Evolutionary conservation across 1,140 invertebrate genomes (phyloP).

Genomic region (Panulirus ornatus): DNA sequence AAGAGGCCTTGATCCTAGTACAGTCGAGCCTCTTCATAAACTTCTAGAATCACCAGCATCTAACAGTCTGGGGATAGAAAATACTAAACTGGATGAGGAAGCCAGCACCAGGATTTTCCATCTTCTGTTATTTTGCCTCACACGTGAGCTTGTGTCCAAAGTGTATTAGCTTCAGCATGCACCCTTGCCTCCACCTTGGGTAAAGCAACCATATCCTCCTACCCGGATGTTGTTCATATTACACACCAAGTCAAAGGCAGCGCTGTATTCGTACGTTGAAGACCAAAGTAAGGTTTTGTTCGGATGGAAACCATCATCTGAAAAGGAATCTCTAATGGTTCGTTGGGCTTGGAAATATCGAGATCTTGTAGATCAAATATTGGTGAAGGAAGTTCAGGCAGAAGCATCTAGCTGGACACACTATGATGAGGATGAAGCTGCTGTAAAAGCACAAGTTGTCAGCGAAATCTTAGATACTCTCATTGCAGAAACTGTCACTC

Average conservation of each 20-base stretch:
- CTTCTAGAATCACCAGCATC: too few species aligned
- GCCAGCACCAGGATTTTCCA: slow-evolving; percentile 49
- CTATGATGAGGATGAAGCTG: slow-evolving; percentile 85
- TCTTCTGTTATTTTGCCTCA: slow-evolving; percentile 75
- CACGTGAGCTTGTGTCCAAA: slow-evolving; percentile 76
- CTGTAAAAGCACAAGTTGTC: slow-evolving; percentile 84
- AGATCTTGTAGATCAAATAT: slow-evolving; percentile 84
- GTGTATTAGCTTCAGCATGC: slow-evolving; percentile 67
- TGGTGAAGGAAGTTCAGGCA: slow-evolving; percentile 84
- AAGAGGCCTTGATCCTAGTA: too few species aligned
- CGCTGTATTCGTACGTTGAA: slow-evolving; percentile 80
- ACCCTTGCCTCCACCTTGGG: slow-evolving; percentile 71
- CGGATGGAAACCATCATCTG: slow-evolving; percentile 81
- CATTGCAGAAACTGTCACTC: slow-evolving; percentile 81
- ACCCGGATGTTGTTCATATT: slow-evolving; percentile 62
- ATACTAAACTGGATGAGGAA: slow-evolving; percentile 52
- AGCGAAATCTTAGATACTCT: slow-evolving; percentile 83
- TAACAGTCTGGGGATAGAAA: too few species aligned
- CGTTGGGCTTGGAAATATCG: slow-evolving; percentile 85
- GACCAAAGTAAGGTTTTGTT: slow-evolving; percentile 81
- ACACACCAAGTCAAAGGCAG: slow-evolving; percentile 75
- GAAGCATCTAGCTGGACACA: slow-evolving; percentile 86
- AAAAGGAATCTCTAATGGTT: slow-evolving; percentile 82
- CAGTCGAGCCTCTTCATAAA: too few species aligned
- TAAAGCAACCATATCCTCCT: slow-evolving; percentile 74